Evolutionary conservation across 2,888 invertebrate species (phyloP), one percentile per base, ranked within the genome.

Genomic region (Liopterus haemorrhoidalis): DNA sequence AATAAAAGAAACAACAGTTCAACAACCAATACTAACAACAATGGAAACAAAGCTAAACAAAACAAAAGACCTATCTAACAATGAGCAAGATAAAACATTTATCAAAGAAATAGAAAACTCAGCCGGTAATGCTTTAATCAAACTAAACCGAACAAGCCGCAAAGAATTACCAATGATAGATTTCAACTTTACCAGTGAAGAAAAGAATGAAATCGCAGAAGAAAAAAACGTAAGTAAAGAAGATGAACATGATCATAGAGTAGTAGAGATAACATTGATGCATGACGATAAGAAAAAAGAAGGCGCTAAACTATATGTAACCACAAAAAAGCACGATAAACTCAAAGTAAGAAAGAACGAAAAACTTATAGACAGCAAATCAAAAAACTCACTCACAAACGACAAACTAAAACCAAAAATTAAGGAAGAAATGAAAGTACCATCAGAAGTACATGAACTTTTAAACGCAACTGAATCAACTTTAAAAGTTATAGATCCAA

Each of bases 121-220:
- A 12, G 61, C 62, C 36, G 40, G 45, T 9, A 50, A 46, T 36
- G 53, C 60, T 8, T 57, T 60, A 20, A 45, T 59, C 12, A 63
- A 63, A 54, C 51, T 68, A 33, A 67, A 67, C 48, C 52, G 68
- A 46, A 68, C 68, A 1, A 61, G 63, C 49, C 55, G 68, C 41
- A 68, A 68, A 51, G 63, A 67, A 49, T 48, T 66, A 11, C 67
- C 67, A 5, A 52, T 57, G 47, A 51, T 54, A 12, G 53, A 43
- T 21, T 45, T 32, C 6, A 45, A 45, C 28, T 19, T 33, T 11
- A 45, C 45, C 1, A 38, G 38, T 21, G 41, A 41, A 41, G 18
- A 16, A 4, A 41, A 41, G 24, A n/a, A 6, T 11, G 11, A 4
- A 11, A 8, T 2, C 3, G n/a, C 16, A 8, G n/a, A 18, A 2